These are phyloP conservation scores for Drosophila leonis DNA, from an alignment of 2,888 invertebrate genomes.

Conservation along the genomic window DNA sequence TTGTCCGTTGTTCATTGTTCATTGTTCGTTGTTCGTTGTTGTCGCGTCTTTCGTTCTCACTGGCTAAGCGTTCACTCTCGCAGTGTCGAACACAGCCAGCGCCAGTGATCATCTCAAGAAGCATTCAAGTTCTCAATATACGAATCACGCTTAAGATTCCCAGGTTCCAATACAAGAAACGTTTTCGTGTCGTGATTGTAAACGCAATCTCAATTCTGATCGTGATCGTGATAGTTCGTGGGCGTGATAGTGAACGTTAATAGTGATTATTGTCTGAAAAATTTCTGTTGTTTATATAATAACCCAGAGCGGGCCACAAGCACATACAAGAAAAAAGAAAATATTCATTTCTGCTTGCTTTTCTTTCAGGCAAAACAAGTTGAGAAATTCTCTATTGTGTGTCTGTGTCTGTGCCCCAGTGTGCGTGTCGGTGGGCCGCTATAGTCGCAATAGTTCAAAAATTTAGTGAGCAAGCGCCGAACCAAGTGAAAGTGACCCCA, in stretches of 20 bases:
- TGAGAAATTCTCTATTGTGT: slow-evolving; percentile 56
- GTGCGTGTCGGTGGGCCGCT: slow-evolving; percentile 68
- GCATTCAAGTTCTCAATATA: slow-evolving; percentile 26
- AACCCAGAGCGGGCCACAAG: slow-evolving; percentile 48
- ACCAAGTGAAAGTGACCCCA: slow-evolving; percentile 72
- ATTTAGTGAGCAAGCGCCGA: slow-evolving; percentile 64
- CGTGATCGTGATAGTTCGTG: slow-evolving; percentile 6
- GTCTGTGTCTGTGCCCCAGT: slow-evolving; percentile 59
- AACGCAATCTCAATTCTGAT: slow-evolving; percentile 5
- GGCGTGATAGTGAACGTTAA: slow-evolving; percentile 49
- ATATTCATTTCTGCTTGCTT: slow-evolving; percentile 67
- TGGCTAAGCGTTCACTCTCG: slow-evolving; percentile 51
- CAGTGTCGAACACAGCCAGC: slow-evolving; percentile 67
- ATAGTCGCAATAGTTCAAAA: slow-evolving; percentile 62
- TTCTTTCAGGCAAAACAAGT: slow-evolving; percentile 70
- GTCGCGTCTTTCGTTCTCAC: slow-evolving; percentile 67
- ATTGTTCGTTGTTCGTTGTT: slow-evolving; percentile 62
- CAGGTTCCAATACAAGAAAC: slow-evolving; percentile 12
- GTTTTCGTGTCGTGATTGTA: slow-evolving; percentile 17
- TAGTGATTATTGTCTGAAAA: slow-evolving; percentile 40
- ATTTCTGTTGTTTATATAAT: slow-evolving; percentile 71
- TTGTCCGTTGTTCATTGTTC: slow-evolving; percentile 44
- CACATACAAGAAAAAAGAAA: slow-evolving; percentile 33
- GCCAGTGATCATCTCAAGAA: slow-evolving; percentile 62
- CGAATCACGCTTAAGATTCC: slow-evolving; percentile 4